Percentiles rank a stretch among this genome's conserved stretches.
Conservation (phyloP, 2,888 invertebrate species). For the Pristionchus mayeri region DNA sequence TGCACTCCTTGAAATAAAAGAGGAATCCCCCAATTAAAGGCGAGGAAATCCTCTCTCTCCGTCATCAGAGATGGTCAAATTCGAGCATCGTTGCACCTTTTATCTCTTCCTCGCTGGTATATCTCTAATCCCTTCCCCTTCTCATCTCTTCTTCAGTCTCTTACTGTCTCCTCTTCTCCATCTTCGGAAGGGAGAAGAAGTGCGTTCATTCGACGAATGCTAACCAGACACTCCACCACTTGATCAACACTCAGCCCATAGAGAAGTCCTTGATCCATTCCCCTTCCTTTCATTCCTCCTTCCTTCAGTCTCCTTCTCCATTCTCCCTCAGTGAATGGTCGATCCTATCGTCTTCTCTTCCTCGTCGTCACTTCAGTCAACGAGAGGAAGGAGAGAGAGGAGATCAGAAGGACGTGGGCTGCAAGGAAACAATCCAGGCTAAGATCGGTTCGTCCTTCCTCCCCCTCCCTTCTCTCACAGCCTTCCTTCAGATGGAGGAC, state of each 20-base stretch:
- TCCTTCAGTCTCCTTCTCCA: background rate
- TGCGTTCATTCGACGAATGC: background rate
- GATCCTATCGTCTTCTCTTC: constrained; percentile 8
- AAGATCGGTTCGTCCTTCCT: background rate
- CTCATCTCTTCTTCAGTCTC: background rate
- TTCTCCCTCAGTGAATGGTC: background rate
- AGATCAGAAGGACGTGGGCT: constrained; percentile 5
- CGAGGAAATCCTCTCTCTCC: background rate
- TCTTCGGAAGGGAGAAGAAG: background rate
- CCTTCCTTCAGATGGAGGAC: background rate
- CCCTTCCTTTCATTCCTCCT: background rate
- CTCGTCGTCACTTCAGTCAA: background rate
- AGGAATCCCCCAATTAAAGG: background rate
- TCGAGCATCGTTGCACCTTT: constrained; percentile 13
- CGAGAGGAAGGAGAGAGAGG: background rate
- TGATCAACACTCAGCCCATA: background rate
- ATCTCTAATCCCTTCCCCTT: background rate
- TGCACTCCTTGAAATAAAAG: too few species aligned
- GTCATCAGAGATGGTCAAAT: background rate
- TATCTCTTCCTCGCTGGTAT: constrained; percentile 25
- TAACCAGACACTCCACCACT: background rate
- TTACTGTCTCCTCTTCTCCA: background rate
- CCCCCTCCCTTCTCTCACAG: background rate
- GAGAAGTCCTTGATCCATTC: background rate
- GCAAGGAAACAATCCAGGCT: background rate